Base-by-base conservation (phyloP, 1,140 invertebrate genomes). In the Drosophila punjabiensis region DNA sequence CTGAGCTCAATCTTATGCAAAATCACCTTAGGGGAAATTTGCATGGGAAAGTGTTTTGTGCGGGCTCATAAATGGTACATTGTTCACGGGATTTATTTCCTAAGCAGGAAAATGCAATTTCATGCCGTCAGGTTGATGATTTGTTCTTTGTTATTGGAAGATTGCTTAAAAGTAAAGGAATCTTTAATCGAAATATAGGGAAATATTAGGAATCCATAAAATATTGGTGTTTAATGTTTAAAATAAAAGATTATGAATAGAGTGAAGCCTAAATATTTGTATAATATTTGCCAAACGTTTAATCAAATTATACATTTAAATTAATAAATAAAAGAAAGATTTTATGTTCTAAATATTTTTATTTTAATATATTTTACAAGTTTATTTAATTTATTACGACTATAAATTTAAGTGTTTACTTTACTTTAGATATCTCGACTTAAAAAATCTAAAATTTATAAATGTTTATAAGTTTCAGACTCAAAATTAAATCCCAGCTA, bases 41-140 rank as follows among this genome's bases (percentile, higher is more conserved):
- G 86, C 86, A 90, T 90, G 87, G 86, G 82, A 90, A 90, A 90
- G 86, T 89, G 86, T 85, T 90, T 56, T 89, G 64, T 64, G 45
- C 18, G 18, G 35, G 35, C 58, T 55, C 39, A 43, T 67, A 64
- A 68, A 69, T 35, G 45, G 43, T 24, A 9, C 14, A 52, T 59
- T 48, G 45, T 76, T 30, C 16, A 11, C 11, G 24, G 61, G 32
- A 58, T 58, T 76, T 62, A 24, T 45, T 45, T 50, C 4, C 20
- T 74, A 28, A 88, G 48, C 68, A 76, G 86, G 55, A 89, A 80
- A 89, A 75, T 89, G 82, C 66, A 53, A 76, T 86, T 86, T 88
- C 82, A 90, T 58, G 67, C 58, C 37, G 61, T 70, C 86, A 89
- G 82, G 82, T 89, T 82, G 64, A 53, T 60, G 18, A 20, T 56